Conservation (phyloP, 2,797 vertebrate genomes). For the Mus caroli region DNA sequence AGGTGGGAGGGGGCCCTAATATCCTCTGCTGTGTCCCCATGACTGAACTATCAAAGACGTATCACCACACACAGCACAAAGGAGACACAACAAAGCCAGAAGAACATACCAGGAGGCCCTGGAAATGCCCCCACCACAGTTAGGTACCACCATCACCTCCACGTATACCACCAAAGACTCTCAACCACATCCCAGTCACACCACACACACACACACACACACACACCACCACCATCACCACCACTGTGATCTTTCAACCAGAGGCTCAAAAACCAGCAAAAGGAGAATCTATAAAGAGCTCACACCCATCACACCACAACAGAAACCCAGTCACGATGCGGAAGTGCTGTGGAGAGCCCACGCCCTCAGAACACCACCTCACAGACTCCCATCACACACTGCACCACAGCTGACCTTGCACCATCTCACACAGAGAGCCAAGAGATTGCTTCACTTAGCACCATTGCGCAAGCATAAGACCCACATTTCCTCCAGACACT, state of each 20-base stretch:
- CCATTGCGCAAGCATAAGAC: neutral
- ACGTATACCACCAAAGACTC: neutral
- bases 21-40: neutral
- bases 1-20: neutral
- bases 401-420: neutral
- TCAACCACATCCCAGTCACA: neutral
- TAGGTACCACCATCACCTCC: no score
- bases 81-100: neutral
- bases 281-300: neutral
- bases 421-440: neutral
- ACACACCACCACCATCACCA: no score
- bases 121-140: neutral
- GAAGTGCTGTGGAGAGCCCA: neutral
- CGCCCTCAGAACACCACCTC: neutral
- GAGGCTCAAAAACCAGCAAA: neutral
- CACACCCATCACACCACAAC: neutral
- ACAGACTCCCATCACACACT: neutral
- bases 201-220: neutral
- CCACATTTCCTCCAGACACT: neutral
- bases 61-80: neutral
- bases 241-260: neutral
- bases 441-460: neutral
- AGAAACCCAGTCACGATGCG: neutral
- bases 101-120: neutral
- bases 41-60: conserved; percentile 6